Evolutionary conservation across 2,888 invertebrate genomes (phyloP).

Genomic region (Pseudococcus viburni): DNA sequence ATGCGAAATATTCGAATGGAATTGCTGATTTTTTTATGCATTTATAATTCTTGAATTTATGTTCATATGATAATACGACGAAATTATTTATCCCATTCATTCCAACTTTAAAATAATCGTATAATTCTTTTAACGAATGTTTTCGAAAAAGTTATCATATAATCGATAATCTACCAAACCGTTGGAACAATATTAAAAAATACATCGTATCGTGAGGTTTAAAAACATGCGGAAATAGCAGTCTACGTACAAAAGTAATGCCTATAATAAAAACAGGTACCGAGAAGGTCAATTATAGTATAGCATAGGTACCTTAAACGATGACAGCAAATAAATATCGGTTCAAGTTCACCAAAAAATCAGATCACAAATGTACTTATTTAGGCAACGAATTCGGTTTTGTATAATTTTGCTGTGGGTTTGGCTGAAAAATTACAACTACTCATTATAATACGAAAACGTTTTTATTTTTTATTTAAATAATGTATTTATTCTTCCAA

Average conservation of each 20-base stretch:
- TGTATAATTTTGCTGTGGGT: too few species aligned
- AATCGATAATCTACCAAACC: not conserved
- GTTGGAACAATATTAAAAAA: not conserved
- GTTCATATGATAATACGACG: not conserved
- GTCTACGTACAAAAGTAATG: not conserved
- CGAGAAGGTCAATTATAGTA: conserved; percentile 8
- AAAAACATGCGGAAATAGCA: not conserved
- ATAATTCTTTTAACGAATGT: not conserved
- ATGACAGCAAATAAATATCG: not conserved
- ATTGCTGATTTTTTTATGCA: not conserved
- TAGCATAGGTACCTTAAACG: not conserved
- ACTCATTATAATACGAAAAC: too few species aligned
- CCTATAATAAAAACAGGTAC: not conserved
- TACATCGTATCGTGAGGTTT: not conserved
- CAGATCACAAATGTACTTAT: too few species aligned
- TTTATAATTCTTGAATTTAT: not conserved
- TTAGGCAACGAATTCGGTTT: too few species aligned
- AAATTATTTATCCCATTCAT: not conserved
- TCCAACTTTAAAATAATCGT: not conserved
- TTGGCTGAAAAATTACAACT: too few species aligned
- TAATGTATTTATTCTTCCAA: too few species aligned
- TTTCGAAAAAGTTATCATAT: not conserved
- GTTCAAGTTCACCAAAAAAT: not conserved
- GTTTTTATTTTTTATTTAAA: too few species aligned
- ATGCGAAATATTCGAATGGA: not conserved